These are phyloP conservation scores for Amblyopsis rosae DNA, from an alignment of 2,113 vertebrate genomes.

Conservation along the genomic window DNA sequence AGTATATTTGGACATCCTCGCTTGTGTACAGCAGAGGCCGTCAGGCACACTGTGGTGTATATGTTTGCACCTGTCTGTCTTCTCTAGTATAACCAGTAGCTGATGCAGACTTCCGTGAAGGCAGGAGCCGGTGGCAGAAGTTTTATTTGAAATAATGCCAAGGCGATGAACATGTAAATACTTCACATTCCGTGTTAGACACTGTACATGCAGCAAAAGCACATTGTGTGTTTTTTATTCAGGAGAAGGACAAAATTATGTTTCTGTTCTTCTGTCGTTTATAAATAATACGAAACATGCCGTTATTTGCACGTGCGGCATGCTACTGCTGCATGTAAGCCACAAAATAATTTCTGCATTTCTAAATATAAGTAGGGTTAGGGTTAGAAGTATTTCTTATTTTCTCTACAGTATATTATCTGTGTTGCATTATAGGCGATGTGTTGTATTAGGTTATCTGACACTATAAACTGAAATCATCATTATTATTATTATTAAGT, in stretches of 20 bases:
- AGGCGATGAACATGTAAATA: constrained; percentile 12
- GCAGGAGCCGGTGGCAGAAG: constrained; percentile 1
- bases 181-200: constrained; percentile 2
- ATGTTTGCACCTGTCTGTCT: constrained; percentile 64
- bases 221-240: constrained; percentile 9
- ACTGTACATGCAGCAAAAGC: not conserved
- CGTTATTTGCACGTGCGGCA: too few relatives aligned
- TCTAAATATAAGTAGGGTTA: too few relatives aligned
- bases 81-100: constrained; percentile 33
- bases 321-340: too few relatives aligned
- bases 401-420: too few relatives aligned
- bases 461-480: too few relatives aligned
- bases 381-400: too few relatives aligned
- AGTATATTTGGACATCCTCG: constrained; percentile 53
- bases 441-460: too few relatives aligned
- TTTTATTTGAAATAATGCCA: constrained; percentile 10
- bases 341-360: too few relatives aligned
- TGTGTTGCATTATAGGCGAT: too few relatives aligned
- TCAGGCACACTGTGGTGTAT: constrained; percentile 39
- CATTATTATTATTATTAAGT: too few relatives aligned
- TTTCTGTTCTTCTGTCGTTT: too few relatives aligned
- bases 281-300: too few relatives aligned
- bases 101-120: constrained; percentile 17
- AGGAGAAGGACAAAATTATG: not conserved
- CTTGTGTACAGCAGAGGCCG: constrained; percentile 57